Conservation (phyloP, 92 coral and sea anemone species). For the Zoanthus sociatus region DNA sequence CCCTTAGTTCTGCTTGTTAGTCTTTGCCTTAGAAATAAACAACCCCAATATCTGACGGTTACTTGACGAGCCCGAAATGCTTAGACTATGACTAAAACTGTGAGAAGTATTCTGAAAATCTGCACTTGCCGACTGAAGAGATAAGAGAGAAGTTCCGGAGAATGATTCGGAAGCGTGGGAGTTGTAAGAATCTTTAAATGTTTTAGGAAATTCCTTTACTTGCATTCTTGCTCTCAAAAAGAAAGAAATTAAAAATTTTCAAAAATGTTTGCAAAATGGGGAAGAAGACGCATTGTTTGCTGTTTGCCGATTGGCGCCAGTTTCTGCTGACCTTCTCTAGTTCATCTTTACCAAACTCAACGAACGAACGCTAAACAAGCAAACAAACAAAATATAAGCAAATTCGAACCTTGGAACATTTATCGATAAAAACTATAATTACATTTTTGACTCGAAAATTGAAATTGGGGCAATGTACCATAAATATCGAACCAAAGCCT, state of each 20-base stretch:
- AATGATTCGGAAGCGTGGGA: not conserved
- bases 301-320: not conserved
- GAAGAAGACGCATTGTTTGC: not conserved
- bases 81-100: not conserved
- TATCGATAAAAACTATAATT: too few species aligned
- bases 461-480: too few species aligned
- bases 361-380: too few species aligned
- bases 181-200: not conserved
- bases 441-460: too few species aligned
- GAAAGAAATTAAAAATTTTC: not conserved
- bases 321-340: not conserved
- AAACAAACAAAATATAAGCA: too few species aligned
- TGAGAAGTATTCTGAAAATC: not conserved
- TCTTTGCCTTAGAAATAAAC: too few species aligned
- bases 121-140: not conserved
- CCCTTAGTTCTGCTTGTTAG: too few species aligned
- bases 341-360: not conserved
- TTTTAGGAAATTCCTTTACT: not conserved
- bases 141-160: not conserved
- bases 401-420: too few species aligned
- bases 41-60: not conserved
- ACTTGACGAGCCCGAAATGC: not conserved
- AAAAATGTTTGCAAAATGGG: not conserved
- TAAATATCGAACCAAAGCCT: too few species aligned
- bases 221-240: not conserved